These are phyloP conservation scores for Molorchus minor DNA, from an alignment of 2,888 invertebrate genomes.

Conservation along the genomic window DNA sequence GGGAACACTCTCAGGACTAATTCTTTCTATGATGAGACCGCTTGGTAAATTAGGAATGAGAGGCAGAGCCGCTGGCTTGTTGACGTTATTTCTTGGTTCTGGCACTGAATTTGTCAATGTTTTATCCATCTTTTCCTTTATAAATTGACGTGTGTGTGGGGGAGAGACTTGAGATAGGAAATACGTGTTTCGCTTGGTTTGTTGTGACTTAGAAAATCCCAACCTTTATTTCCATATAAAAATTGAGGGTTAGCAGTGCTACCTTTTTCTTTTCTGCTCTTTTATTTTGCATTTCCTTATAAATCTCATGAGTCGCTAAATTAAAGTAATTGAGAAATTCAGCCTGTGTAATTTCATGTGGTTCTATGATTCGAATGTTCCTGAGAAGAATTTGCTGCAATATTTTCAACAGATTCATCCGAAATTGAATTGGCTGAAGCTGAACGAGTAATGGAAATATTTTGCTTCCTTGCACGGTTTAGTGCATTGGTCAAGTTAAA, in stretches of 20 bases:
- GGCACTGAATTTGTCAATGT: conserved; percentile 48
- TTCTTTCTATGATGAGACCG: conserved; percentile 66
- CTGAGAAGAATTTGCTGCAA: conserved; percentile 52
- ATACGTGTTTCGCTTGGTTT: conserved; percentile 63
- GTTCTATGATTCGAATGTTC: conserved; percentile 54
- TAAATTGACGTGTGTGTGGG: conserved; percentile 64
- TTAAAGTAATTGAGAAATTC: conserved; percentile 63
- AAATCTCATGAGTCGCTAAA: conserved; percentile 63
- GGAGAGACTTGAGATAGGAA: conserved; percentile 63
- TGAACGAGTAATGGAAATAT: conserved; percentile 55
- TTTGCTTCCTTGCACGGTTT: conserved; percentile 59
- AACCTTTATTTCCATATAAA: conserved; percentile 63
- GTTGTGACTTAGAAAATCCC: conserved; percentile 61
- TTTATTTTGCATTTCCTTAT: conserved; percentile 65
- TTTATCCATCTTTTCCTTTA: conserved; percentile 55
- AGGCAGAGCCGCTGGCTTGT: conserved; percentile 44
- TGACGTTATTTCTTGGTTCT: conserved; percentile 29
- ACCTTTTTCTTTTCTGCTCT: conserved; percentile 65
- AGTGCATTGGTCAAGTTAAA: conserved; percentile 57
- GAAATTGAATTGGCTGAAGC: conserved; percentile 55
- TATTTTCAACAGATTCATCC: conserved; percentile 57
- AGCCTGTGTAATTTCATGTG: conserved; percentile 59
- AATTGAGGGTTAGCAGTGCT: conserved; percentile 68
- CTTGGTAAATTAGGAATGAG: conserved; percentile 65
- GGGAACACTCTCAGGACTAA: conserved; percentile 59